Evolutionary conservation across 2,797 vertebrate genomes (phyloP).

Genomic region (Thripadectes ignobilis): DNA sequence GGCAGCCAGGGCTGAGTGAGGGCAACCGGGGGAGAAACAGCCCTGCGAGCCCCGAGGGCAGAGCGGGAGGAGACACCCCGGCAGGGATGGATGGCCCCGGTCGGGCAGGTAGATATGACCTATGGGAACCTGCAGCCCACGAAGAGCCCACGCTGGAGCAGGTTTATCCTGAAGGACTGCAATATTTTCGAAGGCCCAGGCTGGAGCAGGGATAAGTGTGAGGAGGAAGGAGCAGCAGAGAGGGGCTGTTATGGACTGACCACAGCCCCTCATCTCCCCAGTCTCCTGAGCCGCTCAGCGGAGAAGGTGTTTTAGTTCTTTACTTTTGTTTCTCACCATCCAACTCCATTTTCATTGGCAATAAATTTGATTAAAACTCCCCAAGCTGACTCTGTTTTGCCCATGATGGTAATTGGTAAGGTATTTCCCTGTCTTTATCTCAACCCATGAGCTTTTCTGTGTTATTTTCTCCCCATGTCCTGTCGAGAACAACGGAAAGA

Average conservation of each 20-base stretch:
- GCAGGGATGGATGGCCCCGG: not conserved
- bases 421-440: not conserved
- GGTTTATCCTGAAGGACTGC: not conserved
- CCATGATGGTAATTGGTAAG: not conserved
- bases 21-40: not conserved
- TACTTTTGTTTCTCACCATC: not conserved
- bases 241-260: rapidly evolving
- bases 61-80: not conserved
- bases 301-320: not conserved
- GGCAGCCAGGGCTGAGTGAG: not conserved
- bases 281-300: no score
- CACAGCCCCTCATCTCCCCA: rapidly evolving
- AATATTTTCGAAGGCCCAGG: not conserved
- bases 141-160: not conserved
- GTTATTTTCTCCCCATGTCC: not conserved
- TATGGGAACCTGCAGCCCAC: not conserved
- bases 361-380: not conserved
- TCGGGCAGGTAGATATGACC: not conserved
- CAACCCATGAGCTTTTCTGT: not conserved
- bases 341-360: not conserved
- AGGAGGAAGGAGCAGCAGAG: not conserved
- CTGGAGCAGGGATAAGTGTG: not conserved
- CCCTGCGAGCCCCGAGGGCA: not conserved
- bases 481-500: rapidly evolving
- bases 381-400: not conserved